Conservation (phyloP, 2,888 invertebrate genomes). For the Cerastoderma edule region DNA sequence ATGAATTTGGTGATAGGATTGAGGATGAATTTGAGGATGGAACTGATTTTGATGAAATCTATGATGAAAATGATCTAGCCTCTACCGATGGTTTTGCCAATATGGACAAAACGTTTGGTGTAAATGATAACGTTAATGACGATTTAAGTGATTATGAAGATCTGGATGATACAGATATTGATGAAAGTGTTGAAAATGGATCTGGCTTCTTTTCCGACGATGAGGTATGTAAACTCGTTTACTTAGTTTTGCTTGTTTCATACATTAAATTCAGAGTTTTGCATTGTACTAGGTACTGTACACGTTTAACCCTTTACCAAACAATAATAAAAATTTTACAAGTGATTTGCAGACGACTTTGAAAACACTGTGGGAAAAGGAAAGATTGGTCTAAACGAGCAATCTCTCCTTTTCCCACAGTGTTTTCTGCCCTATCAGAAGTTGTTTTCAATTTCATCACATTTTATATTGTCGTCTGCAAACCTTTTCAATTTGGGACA, state of each 20-base stretch:
- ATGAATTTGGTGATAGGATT: neutral
- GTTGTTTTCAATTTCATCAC: too few species aligned
- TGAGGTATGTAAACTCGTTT: constrained; percentile 7
- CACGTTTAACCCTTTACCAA: neutral
- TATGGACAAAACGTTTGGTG: neutral
- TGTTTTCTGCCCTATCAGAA: too few species aligned
- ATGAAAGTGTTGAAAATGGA: neutral
- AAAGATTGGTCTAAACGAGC: too few species aligned
- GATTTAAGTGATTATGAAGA: too few species aligned
- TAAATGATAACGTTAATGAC: too few species aligned
- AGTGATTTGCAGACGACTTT: too few species aligned
- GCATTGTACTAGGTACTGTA: neutral
- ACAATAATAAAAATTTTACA: too few species aligned
- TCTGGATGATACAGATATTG: too few species aligned
- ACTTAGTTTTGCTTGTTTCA: neutral
- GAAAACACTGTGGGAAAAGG: too few species aligned
- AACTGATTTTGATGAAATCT: neutral
- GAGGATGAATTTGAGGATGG: constrained; percentile 15
- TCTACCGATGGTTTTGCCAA: neutral
- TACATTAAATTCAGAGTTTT: neutral
- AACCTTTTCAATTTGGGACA: too few species aligned
- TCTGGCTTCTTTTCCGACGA: constrained; percentile 6
- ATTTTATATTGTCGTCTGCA: too few species aligned
- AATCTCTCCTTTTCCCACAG: too few species aligned
- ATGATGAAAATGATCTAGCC: constrained; percentile 1